phyloP scores from a whole-genome alignment of 2,797 vertebrate species.

The Ctenopoma multispine region DNA sequence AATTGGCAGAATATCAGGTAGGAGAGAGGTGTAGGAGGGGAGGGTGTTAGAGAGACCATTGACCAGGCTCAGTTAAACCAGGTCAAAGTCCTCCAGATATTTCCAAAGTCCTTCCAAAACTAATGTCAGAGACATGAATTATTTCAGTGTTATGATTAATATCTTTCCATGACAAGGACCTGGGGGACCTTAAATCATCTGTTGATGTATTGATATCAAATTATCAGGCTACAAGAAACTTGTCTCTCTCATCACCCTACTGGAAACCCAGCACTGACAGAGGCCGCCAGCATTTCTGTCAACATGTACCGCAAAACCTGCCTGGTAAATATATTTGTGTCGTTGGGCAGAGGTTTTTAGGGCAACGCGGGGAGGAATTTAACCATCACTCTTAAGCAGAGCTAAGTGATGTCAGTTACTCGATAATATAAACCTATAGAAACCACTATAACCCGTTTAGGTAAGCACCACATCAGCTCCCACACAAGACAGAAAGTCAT shows the following conservation, averaged over 20 bases:
- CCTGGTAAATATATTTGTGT: background rate
- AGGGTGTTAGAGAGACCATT: background rate
- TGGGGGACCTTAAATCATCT: slow-evolving; percentile 44
- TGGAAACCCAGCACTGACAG: slow-evolving; percentile 12
- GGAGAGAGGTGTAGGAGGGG: too few relatives aligned
- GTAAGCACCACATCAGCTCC: too few relatives aligned
- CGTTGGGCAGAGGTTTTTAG: background rate
- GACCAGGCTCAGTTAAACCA: background rate
- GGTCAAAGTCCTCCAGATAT: slow-evolving; percentile 19
- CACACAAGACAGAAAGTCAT: too few relatives aligned
- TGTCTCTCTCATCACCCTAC: slow-evolving; percentile 6
- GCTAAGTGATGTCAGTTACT: too few relatives aligned
- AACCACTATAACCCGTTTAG: too few relatives aligned
- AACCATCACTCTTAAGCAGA: background rate
- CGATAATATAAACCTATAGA: too few relatives aligned
- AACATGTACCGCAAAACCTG: slow-evolving; percentile 6
- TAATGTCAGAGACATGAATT: slow-evolving; percentile 13
- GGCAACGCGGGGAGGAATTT: too few relatives aligned
- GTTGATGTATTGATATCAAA: slow-evolving; percentile 41
- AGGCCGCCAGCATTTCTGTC: slow-evolving; percentile 15
- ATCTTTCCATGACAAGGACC: slow-evolving; percentile 48
- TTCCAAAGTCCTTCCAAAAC: slow-evolving; percentile 27
- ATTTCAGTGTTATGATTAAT: slow-evolving; percentile 1
- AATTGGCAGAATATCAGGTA: too few relatives aligned
- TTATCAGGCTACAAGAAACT: slow-evolving; percentile 17